Evolutionary conservation across 2,888 invertebrate species (phyloP), one percentile per base, ranked within the genome.

Genomic region (Lepidocyrtinus sp.): DNA sequence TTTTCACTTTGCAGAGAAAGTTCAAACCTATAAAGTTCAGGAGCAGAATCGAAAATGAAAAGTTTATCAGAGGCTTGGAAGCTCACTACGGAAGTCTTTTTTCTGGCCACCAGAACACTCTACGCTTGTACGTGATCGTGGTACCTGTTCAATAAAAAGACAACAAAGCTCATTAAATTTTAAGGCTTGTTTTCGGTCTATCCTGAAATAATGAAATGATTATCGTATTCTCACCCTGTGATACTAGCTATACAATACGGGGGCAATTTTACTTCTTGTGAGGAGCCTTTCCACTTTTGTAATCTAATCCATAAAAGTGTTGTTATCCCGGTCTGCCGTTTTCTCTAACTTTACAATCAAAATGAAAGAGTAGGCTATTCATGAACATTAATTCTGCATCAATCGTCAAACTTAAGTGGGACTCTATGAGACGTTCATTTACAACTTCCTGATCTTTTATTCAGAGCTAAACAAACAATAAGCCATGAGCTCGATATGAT

Each of bases 11-110:
- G 22, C 1, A 21, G 59, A 1, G 2, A 59, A 59, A 59, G 59
- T 59, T 59, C 59, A 59, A 59, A 21, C 59, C 59, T 59, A 59
- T 59, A 59, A 59, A 59, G 21, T 59, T 59, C 21, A 59, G 21
- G n/a, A 21, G 22, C 22, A 21, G 59, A 59, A 59, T 59, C 59
- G 59, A 59, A 59, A 59, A 59, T 59, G 59, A 59, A 50, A 50
- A 59, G 59, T 59, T 59, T 59, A 59, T 50, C 17, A 50, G 17
- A 50, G 50, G 15, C 50, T 7, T 12, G 50, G n/a, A n/a, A n/a
- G n/a, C n/a, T n/a, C n/a, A n/a, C n/a, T n/a, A n/a, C n/a, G n/a
- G n/a, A n/a, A n/a, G n/a, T n/a, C n/a, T n/a, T n/a, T n/a, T n/a
- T n/a, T n/a, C n/a, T n/a, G n/a, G n/a, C n/a, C n/a, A n/a, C n/a